phyloP scores from a whole-genome alignment of 2,797 vertebrate genomes.

The Brachymystax lenok region DNA sequence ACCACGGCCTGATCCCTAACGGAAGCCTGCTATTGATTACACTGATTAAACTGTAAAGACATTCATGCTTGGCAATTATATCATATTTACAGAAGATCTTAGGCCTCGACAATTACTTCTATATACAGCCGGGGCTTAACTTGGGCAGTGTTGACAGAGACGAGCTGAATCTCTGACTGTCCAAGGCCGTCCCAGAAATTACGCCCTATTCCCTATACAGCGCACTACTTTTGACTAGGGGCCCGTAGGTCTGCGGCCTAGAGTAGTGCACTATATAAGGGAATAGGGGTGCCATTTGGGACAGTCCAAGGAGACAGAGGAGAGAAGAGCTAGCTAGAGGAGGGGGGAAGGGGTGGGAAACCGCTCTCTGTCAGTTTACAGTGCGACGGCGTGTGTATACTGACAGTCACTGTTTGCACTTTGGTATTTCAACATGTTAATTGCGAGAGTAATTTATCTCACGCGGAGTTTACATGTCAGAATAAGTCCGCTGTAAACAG shows the following conservation, averaged over 20 bases:
- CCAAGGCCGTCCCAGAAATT: background rate
- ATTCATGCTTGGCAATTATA: slow-evolving; percentile 63
- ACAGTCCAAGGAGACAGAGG: background rate
- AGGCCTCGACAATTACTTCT: slow-evolving; percentile 64
- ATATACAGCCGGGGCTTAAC: slow-evolving; percentile 55
- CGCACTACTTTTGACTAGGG: background rate
- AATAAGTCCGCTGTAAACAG: slow-evolving; percentile 61
- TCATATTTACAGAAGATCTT: slow-evolving; percentile 69
- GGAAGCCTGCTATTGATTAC: slow-evolving; percentile 74
- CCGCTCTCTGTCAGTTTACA: slow-evolving; percentile 58
- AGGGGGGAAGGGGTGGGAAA: background rate
- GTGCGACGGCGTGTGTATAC: slow-evolving; percentile 53
- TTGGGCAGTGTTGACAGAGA: slow-evolving; percentile 22
- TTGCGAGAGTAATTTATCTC: slow-evolving; percentile 67
- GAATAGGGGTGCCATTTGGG: background rate
- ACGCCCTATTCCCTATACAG: background rate
- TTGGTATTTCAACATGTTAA: slow-evolving; percentile 47
- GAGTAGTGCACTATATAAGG: slow-evolving; percentile 21
- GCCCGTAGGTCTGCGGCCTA: slow-evolving; percentile 21
- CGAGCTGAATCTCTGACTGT: background rate
- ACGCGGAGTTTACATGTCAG: slow-evolving; percentile 65
- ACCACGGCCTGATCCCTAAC: slow-evolving; percentile 52
- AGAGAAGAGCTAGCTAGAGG: slow-evolving; percentile 9
- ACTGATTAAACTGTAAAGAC: slow-evolving; percentile 74
- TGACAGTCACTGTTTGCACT: slow-evolving; percentile 59